Evolutionary conservation across 2,797 vertebrate species (phyloP).

Genomic region (Morelia viridis): DNA sequence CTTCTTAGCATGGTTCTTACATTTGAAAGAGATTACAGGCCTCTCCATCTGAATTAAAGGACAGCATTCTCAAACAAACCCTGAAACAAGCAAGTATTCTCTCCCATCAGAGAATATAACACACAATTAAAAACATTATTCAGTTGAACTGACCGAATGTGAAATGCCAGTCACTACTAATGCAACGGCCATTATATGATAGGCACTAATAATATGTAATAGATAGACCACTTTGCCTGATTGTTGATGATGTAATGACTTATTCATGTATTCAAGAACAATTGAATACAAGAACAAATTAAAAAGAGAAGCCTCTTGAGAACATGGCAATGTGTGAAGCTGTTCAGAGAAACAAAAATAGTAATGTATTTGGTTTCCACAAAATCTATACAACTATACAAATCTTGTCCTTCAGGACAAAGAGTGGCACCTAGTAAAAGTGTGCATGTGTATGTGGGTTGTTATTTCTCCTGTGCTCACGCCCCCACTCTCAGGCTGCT

Average conservation of each 20-base stretch:
- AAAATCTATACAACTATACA: not conserved
- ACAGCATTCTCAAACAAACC: not conserved
- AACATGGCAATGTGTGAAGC: not conserved
- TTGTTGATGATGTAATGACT: not conserved
- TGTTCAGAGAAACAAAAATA: not conserved
- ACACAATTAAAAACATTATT: not conserved
- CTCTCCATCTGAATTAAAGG: not conserved
- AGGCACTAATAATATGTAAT: not conserved
- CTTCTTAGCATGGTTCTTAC: conserved; percentile 2
- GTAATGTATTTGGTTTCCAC: not conserved
- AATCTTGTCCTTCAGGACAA: not conserved
- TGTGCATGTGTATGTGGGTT: not conserved
- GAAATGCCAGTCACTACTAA: not conserved
- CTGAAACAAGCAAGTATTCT: conserved; percentile 1
- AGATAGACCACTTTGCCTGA: not conserved
- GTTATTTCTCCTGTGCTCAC: not conserved
- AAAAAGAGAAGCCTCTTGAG: not conserved
- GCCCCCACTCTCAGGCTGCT: too few relatives aligned
- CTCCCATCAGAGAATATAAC: not conserved
- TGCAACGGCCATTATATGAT: not conserved
- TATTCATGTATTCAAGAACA: not conserved
- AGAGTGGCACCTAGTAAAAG: too few relatives aligned
- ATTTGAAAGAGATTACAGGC: not conserved
- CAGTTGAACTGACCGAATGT: not conserved
- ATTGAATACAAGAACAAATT: not conserved